Base-by-base conservation (phyloP, 2,888 invertebrate genomes). In the Kryphioiulus occultus region DNA sequence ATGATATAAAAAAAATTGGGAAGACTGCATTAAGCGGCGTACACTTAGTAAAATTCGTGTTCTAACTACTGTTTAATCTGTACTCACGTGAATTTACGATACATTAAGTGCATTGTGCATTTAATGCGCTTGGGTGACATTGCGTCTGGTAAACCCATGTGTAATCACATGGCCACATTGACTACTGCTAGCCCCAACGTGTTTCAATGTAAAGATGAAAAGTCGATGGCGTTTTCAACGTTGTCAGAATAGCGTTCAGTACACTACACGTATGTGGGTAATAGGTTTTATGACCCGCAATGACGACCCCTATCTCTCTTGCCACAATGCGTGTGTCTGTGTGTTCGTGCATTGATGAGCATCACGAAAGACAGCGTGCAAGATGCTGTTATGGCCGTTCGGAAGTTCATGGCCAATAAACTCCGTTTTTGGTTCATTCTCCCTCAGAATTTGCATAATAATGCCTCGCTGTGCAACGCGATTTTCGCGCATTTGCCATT, bases 131-230 rank as follows among this genome's bases (percentile, higher is more conserved):
- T 15, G 12, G 12, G 47, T 15, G 42, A 42, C 42, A 42, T n/a
- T n/a, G 42, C 15, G 42, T 42, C 42, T 42, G 42, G 42, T 47
- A 47, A 47, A 47, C 47, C 47, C 47, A 47, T 47, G 47, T 47
- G 12, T 47, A 47, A 47, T 47, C 47, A 12, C 19, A 15, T 12
- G 47, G 47, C 47, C 47, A 47, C 35, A 35, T n/a, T n/a, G n/a
- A n/a, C 35, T 47, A 47, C 12, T 47, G 47, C 47, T 47, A 42
- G 42, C 10, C 35, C 35, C 35, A 35, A n/a, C n/a, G n/a, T n/a
- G n/a, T 53, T 53, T 53, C 53, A n/a, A 53, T 53, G 53, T n/a
- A 53, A 53, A 53, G n/a, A 53, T n/a, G 53, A 53, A n/a, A 53
- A 53, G 53, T 53, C 53, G 53, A n/a, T n/a, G 53, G 53, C 15